Base-by-base conservation (phyloP, 2,797 vertebrate species). In the Florisuga fusca region DNA sequence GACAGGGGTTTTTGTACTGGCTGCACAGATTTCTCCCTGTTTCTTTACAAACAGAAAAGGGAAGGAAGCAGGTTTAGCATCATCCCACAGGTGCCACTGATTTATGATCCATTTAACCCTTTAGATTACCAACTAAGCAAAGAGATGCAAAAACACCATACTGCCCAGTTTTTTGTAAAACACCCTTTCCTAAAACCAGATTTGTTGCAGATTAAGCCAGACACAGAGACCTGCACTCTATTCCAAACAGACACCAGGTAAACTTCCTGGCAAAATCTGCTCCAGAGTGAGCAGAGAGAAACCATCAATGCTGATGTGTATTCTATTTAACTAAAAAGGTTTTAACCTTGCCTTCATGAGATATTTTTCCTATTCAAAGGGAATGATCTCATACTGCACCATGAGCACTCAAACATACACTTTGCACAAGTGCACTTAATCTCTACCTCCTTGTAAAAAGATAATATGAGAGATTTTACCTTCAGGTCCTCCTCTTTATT, bases 401-500 rank as follows among this genome's bases (percentile, higher is more conserved):
- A n/a, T 1, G 9, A 74, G 73, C 58, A 27, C n/a, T 68, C 51
- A 69, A 61, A 76, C n/a, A 71, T 5, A 36, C 19, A 69, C 76
- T 55, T 20, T 61, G 68, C 33, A 81, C 22, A 43, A 76, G 26
- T 85, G 79, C 90, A 34, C 41, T 64, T 55, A 46, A 96, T 6
- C 34, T n/a, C 64, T 27, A 9, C 10, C 81, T 79, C 76, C 20
- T 46, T 53, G 77, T 43, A 19, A 76, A 74, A 92, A 92, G 19
- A 85, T 25, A 23, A 6, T 9, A 13, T 11, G 3, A 51, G 45
- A 89, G 66, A 59, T 38, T 94, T 98, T 98, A 99, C 99, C 98
- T 98, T 99, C 59, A 99, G 97, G 51, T 99, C 98, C 34, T 99
- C 99, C 84, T 99, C 99, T 93, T 99, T 99, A 95, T 99, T 99